These are phyloP conservation scores for Anhinga anhinga DNA, from an alignment of 2,113 vertebrate genomes.

Conservation along the genomic window DNA sequence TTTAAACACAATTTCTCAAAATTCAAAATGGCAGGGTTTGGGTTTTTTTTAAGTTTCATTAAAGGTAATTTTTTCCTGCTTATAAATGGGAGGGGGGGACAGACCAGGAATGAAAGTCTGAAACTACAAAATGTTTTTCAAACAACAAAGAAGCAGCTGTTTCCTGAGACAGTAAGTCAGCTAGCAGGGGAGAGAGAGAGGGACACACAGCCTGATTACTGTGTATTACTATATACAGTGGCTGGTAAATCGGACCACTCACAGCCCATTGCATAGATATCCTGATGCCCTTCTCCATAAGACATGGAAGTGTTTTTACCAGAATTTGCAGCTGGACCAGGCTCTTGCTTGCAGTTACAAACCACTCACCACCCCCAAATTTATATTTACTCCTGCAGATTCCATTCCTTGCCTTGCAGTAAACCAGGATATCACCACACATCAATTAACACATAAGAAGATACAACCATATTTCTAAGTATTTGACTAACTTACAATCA, in stretches of 20 bases:
- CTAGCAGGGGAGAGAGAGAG: background rate
- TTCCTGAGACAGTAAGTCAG: background rate
- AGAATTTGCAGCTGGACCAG: background rate
- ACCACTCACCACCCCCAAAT: background rate
- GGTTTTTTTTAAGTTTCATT: background rate
- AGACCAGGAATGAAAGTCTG: background rate
- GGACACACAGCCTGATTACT: background rate
- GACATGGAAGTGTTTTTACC: background rate
- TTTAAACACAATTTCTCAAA: background rate
- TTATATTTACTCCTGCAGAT: background rate
- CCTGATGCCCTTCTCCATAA: background rate
- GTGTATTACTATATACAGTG: background rate
- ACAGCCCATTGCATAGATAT: background rate
- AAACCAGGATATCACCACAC: background rate
- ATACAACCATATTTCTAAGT: background rate
- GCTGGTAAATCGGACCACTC: background rate
- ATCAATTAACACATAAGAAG: background rate
- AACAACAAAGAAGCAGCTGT: background rate
- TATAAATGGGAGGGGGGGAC: background rate
- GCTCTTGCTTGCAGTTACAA: background rate
- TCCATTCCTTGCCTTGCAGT: background rate
- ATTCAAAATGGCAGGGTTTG: background rate
- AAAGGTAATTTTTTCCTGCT: background rate
- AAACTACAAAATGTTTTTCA: background rate
- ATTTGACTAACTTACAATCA: background rate